phyloP scores from a whole-genome alignment of 2,888 invertebrate genomes.

The Eurytoma californica region DNA sequence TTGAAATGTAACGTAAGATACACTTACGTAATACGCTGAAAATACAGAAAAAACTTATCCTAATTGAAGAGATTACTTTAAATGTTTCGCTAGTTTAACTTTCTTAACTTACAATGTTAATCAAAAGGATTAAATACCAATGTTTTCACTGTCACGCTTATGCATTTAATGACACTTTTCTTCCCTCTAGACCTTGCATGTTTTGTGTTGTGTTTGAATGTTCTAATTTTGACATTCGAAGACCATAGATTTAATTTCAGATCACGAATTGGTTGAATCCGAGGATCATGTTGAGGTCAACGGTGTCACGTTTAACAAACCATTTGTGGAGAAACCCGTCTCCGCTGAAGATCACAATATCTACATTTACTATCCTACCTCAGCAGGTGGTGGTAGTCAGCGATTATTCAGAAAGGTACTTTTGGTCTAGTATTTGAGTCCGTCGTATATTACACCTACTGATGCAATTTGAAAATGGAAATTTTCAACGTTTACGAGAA shows the following conservation, averaged over 20 bases:
- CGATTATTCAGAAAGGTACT: slow-evolving; percentile 95
- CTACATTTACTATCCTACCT: slow-evolving; percentile 99
- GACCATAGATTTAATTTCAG: slow-evolving; percentile 76
- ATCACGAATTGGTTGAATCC: slow-evolving; percentile 93
- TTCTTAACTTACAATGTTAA: too few species aligned
- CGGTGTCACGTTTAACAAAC: slow-evolving; percentile 96
- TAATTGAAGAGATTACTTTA: too few species aligned
- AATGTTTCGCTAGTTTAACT: too few species aligned
- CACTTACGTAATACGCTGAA: too few species aligned
- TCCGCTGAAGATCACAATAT: slow-evolving; percentile 99
- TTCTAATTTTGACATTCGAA: slow-evolving; percentile 64
- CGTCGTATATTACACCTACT: not conserved
- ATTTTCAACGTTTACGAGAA: too few species aligned
- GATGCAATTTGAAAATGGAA: not conserved
- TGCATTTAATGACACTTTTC: not conserved
- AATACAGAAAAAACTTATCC: too few species aligned
- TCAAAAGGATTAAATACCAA: too few species aligned
- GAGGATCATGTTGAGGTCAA: slow-evolving; percentile 99
- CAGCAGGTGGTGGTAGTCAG: slow-evolving; percentile 98
- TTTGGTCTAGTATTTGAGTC: not conserved
- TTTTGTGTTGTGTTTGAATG: slow-evolving; percentile 58
- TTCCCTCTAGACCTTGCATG: slow-evolving; percentile 45
- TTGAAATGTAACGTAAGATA: too few species aligned
- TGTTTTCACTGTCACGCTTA: not conserved
- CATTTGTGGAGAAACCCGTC: slow-evolving; percentile 99